A percentile compares a stretch with the other conserved stretches of the same genome.
Evolutionary conservation across 2,888 invertebrate species (phyloP).

Genomic region (Itoplectis maculator): DNA sequence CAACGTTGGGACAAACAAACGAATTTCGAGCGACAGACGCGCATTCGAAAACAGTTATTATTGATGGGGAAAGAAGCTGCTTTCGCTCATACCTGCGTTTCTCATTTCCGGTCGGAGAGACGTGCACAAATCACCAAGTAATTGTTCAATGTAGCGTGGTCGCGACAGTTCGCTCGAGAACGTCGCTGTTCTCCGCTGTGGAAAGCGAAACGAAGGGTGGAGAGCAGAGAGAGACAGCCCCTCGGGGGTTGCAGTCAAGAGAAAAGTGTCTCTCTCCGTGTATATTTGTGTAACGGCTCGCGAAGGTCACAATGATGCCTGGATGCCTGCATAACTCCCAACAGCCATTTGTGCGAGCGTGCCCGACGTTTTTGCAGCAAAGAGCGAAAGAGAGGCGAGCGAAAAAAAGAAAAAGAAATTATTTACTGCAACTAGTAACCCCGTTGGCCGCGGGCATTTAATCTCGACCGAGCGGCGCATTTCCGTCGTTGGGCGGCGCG

Average conservation of each 20-base stretch:
- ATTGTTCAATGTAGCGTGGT: constrained; percentile 79
- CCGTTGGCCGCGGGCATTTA: constrained; percentile 33
- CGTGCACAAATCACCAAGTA: constrained; percentile 76
- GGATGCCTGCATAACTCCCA: constrained; percentile 52
- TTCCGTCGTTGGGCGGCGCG: background rate
- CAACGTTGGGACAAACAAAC: constrained; percentile 45
- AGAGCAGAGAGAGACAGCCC: constrained; percentile 8
- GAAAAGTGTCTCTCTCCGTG: constrained; percentile 49
- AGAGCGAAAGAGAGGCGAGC: background rate
- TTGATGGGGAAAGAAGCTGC: constrained; percentile 73
- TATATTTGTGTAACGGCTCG: constrained; percentile 72
- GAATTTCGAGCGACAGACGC: constrained; percentile 26
- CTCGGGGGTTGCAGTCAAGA: constrained; percentile 23
- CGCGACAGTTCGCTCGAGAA: constrained; percentile 56
- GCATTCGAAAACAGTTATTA: constrained; percentile 73
- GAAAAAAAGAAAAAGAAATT: constrained; percentile 33
- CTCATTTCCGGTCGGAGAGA: constrained; percentile 78
- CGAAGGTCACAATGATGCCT: constrained; percentile 69
- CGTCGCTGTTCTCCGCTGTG: constrained; percentile 19
- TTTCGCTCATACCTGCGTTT: constrained; percentile 74
- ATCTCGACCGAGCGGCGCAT: background rate
- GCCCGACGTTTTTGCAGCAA: constrained; percentile 3
- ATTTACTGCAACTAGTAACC: constrained; percentile 27
- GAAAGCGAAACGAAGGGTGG: constrained; percentile 71
- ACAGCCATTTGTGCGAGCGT: background rate